Percentiles rank a stretch among this genome's conserved stretches.
phyloP scores from a whole-genome alignment of 2,888 invertebrate species.

The Diarsia brunnea region DNA sequence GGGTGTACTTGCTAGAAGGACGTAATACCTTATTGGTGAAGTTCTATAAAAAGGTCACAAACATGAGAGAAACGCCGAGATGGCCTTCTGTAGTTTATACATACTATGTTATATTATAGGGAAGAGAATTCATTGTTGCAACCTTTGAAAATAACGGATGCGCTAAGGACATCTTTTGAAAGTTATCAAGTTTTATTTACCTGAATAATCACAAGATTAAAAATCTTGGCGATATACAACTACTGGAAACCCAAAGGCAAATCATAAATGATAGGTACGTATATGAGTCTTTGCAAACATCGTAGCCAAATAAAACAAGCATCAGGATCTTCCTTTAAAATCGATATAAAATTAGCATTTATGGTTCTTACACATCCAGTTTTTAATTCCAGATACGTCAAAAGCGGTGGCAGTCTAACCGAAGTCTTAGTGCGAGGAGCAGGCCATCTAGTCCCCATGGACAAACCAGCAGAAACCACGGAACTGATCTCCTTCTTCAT shows the following conservation, averaged over 20 bases:
- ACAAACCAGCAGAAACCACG: constrained; percentile 89
- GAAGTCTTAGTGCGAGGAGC: constrained; percentile 91
- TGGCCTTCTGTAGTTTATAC: not conserved
- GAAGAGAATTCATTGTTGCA: no score
- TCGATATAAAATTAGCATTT: not conserved
- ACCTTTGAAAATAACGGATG: not conserved
- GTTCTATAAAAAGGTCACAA: not conserved
- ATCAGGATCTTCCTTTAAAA: not conserved
- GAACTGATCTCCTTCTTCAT: constrained; percentile 78
- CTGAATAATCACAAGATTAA: not conserved
- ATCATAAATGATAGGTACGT: not conserved
- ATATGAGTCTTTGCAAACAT: not conserved
- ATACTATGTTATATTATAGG: not conserved
- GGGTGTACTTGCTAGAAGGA: not conserved
- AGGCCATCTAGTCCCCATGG: constrained; percentile 92
- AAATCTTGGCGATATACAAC: not conserved
- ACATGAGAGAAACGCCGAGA: not conserved
- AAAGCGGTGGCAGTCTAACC: constrained; percentile 89
- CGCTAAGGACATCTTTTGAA: not conserved
- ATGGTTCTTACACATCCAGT: not conserved
- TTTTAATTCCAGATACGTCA: constrained; percentile 86
- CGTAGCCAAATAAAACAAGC: not conserved
- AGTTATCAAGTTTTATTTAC: not conserved
- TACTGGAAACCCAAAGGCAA: not conserved
- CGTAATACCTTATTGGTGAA: not conserved